Evolutionary conservation across 1,140 invertebrate genomes (phyloP).

Genomic region (Eriosoma lanigerum): DNA sequence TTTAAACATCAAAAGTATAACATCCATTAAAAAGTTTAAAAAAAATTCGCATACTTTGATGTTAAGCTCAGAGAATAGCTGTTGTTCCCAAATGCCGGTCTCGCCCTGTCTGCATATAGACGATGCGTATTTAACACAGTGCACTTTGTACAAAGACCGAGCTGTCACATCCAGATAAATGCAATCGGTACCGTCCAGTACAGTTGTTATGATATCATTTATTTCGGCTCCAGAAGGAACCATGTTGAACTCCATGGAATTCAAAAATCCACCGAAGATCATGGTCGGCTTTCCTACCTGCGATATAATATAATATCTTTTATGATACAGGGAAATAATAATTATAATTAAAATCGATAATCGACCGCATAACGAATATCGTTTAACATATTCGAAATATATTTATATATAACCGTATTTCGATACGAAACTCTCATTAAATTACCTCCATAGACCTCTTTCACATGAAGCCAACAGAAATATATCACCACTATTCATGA

Average conservation of each 20-base stretch:
- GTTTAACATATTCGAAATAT: too few relatives aligned
- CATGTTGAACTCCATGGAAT: background rate
- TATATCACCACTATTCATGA: too few relatives aligned
- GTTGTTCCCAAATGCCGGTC: conserved; percentile 14
- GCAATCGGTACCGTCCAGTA: conserved; percentile 30
- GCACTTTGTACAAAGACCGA: background rate
- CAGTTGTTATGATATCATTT: background rate
- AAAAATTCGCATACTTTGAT: background rate
- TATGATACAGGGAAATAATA: background rate
- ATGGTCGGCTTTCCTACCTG: conserved; percentile 13
- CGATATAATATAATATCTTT: too few relatives aligned
- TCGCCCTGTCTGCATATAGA: conserved; percentile 1
- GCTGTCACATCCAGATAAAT: conserved; percentile 20
- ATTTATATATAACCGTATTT: too few relatives aligned
- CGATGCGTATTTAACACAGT: background rate
- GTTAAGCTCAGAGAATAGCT: background rate
- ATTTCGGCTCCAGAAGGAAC: background rate
- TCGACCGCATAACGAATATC: too few relatives aligned
- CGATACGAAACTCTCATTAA: too few relatives aligned
- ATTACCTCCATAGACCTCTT: too few relatives aligned
- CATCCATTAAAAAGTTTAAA: too few relatives aligned
- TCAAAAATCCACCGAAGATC: background rate
- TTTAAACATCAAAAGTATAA: too few relatives aligned
- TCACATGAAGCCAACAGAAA: too few relatives aligned
- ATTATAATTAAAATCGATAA: too few relatives aligned